A percentile compares a stretch with the other conserved stretches of the same genome.
phyloP scores from a whole-genome alignment of 2,797 vertebrate species.

The Odontamblyopus rebecca region DNA sequence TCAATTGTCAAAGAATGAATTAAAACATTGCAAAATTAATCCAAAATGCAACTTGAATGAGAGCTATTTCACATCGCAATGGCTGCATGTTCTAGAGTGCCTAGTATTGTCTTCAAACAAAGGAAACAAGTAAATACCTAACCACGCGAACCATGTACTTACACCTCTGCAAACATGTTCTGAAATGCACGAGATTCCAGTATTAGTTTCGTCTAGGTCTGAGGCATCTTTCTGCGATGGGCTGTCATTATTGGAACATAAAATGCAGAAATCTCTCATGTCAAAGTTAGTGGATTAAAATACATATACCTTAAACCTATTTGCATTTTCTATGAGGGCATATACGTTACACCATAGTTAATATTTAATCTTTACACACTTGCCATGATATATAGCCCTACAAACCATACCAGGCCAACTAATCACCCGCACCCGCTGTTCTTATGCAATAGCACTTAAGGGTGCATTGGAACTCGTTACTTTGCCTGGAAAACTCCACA shows the following conservation, averaged over 20 bases:
- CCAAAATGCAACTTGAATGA: no score
- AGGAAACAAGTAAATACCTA: not conserved
- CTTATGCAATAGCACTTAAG: not conserved
- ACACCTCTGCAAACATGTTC: constrained; percentile 27
- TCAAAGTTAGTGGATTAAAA: no score
- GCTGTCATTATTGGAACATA: no score
- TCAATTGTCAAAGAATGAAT: no score
- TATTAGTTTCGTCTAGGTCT: not conserved
- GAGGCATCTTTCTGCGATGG: not conserved
- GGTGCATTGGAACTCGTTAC: no score
- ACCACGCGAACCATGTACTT: not conserved
- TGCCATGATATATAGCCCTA: not conserved
- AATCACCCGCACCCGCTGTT: not conserved
- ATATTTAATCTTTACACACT: not conserved
- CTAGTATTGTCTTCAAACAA: not conserved
- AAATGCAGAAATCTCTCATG: no score
- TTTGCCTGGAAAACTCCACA: no score
- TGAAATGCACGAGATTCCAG: not conserved
- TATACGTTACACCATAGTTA: not conserved
- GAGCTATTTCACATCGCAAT: no score
- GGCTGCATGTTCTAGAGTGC: no score
- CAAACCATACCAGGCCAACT: not conserved
- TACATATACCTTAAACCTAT: no score
- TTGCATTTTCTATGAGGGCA: no score
- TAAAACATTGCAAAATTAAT: no score